Evolutionary conservation across 2,113 vertebrate genomes (phyloP).

Genomic region (human): GRCh38 chr9:33918001-33918500

Average conservation of each 20-base stretch:
- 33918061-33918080: conserved; percentile 8
- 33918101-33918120: conserved; percentile 37
- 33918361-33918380: conserved; percentile 54
- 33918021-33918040: conserved; percentile 39
- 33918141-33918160: conserved; percentile 48
- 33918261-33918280: conserved; percentile 70
- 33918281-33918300: conserved; percentile 73
- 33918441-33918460: conserved; percentile 25
- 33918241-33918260: conserved; percentile 46
- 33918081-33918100: conserved; percentile 36
- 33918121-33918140: conserved; percentile 52
- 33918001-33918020: conserved; percentile 80
- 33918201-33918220: conserved; percentile 45
- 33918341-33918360: conserved; percentile 44
- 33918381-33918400: background rate
- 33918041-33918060: background rate
- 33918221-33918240: conserved; percentile 11
- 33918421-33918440: background rate
- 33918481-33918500: background rate
- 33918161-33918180: conserved; percentile 41
- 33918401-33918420: conserved; percentile 17
- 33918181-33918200: conserved; percentile 34
- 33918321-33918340: conserved; percentile 48
- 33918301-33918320: conserved; percentile 72
- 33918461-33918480: background rate